Conservation (phyloP, 2,797 vertebrate species). For the Peromyscus melanophrys region DNA sequence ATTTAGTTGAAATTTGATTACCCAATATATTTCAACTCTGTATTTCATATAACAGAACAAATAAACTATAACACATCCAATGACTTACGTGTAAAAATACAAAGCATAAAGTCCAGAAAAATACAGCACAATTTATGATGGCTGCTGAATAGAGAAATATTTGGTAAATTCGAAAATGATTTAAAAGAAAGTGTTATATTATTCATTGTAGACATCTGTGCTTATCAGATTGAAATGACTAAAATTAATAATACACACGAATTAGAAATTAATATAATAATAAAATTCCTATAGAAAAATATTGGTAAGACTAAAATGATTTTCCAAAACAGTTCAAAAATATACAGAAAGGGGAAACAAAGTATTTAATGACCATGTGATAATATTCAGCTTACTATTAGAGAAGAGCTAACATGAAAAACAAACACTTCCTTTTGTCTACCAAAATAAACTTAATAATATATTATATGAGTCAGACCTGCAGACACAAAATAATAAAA, state of each 20-base stretch:
- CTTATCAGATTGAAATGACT: not conserved
- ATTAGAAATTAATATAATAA: not conserved
- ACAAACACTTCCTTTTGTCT: not conserved
- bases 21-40: not conserved
- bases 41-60: not conserved
- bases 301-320: not conserved
- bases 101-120: conserved; percentile 3
- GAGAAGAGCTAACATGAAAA: not conserved
- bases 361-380: not conserved
- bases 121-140: not conserved
- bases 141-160: not conserved
- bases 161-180: not conserved
- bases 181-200: not conserved
- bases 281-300: not conserved
- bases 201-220: not conserved
- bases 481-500: not conserved
- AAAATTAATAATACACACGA: not conserved
- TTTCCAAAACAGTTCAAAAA: not conserved
- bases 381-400: not conserved
- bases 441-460: not conserved
- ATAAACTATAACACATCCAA: not conserved
- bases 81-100: not conserved
- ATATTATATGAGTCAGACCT: too few species aligned
- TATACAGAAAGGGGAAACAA: not conserved
- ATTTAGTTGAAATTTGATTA: not conserved